These are phyloP conservation scores for Amblyopsis hoosieri DNA, from an alignment of 2,797 vertebrate species.

Conservation along the genomic window DNA sequence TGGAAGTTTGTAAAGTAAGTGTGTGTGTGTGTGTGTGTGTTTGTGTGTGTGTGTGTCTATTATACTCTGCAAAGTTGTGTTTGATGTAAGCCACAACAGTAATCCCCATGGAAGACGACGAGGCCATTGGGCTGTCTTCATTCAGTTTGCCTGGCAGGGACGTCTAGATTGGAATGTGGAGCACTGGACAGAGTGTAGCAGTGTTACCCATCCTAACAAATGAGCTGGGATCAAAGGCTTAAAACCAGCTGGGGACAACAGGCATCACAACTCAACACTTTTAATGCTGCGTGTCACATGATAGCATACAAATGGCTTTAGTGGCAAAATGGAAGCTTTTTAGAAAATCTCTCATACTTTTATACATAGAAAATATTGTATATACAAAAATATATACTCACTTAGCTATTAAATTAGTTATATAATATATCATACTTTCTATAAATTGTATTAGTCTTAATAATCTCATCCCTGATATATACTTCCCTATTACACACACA, in stretches of 20 bases:
- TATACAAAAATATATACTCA: no score
- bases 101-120: conserved; percentile 43
- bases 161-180: conserved; percentile 34
- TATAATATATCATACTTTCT: no score
- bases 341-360: background rate
- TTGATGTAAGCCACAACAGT: conserved; percentile 31
- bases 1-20: conserved; percentile 26
- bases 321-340: conserved; percentile 1
- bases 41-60: conserved; percentile 10
- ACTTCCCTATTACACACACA: no score
- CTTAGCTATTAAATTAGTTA: no score
- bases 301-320: conserved; percentile 11
- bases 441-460: no score
- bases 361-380: no score
- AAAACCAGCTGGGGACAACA: conserved; percentile 53
- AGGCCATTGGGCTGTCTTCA: conserved; percentile 44
- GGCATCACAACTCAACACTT: conserved; percentile 35
- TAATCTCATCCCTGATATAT: no score
- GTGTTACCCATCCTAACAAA: conserved; percentile 46
- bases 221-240: conserved; percentile 58
- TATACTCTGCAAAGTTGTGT: conserved; percentile 33
- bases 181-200: conserved; percentile 37
- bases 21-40: conserved; percentile 13
- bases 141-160: conserved; percentile 41
- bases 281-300: conserved; percentile 28